phyloP scores from a whole-genome alignment of 2,113 vertebrate genomes.

The Eulacestoma nigropectus region DNA sequence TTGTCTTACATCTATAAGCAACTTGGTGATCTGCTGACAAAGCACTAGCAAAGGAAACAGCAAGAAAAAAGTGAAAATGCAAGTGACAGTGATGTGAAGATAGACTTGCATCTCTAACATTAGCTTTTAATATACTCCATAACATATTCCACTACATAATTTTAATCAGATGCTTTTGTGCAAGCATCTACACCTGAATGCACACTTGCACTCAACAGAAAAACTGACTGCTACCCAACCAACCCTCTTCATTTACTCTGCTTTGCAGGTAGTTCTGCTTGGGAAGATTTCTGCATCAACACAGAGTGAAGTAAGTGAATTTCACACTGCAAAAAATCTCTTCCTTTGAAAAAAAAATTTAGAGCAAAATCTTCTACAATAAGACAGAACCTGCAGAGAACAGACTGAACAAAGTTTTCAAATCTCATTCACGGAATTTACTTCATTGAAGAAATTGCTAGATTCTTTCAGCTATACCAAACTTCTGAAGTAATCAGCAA shows the following conservation, averaged over 20 bases:
- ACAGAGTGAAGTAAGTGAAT: neutral
- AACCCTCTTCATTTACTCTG: neutral
- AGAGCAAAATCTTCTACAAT: neutral
- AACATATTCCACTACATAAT: neutral
- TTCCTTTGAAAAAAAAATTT: neutral
- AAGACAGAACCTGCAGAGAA: neutral
- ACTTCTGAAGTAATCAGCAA: neutral
- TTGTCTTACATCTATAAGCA: conserved; percentile 13
- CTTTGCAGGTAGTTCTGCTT: neutral
- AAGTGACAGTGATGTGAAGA: neutral
- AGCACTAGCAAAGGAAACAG: neutral
- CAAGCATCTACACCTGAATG: neutral
- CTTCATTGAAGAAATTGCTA: neutral
- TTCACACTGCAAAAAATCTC: neutral
- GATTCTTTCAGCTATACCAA: neutral
- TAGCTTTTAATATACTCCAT: neutral
- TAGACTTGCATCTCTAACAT: neutral
- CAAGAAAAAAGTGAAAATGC: neutral
- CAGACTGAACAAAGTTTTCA: neutral
- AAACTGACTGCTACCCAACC: neutral
- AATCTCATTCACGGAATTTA: neutral
- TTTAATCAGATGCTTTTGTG: neutral
- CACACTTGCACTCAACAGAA: neutral
- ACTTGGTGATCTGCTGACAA: conserved; percentile 15
- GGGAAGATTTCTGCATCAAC: neutral